A percentile compares a stretch with the other conserved stretches of the same genome.
Evolutionary conservation across 2,797 vertebrate species (phyloP).

Genomic region (Crenichthys baileyi): DNA sequence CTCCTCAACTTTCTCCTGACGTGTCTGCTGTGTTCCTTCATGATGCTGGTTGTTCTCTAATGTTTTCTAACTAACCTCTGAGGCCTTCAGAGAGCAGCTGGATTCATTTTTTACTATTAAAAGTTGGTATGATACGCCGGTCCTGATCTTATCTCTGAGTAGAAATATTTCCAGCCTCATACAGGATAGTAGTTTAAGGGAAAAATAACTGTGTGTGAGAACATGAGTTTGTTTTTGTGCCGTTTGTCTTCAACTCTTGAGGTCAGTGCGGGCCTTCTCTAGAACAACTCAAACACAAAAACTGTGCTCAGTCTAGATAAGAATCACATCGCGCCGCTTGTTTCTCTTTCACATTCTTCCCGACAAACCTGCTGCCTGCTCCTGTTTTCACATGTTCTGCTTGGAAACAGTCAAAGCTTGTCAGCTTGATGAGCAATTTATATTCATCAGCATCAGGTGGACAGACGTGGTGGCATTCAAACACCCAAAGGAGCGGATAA

Average conservation of each 20-base stretch:
- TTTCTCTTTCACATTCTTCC: constrained; percentile 57
- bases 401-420: neutral
- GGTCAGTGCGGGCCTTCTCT: constrained; percentile 34
- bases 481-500: neutral
- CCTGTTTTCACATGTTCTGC: neutral
- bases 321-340: constrained; percentile 49
- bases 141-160: neutral
- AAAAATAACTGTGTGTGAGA: neutral
- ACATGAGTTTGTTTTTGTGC: neutral
- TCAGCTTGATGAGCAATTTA: neutral
- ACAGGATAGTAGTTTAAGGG: neutral
- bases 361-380: constrained; percentile 15
- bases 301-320: constrained; percentile 30
- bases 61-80: too few species aligned
- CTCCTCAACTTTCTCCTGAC: too few species aligned
- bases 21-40: too few species aligned
- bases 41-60: too few species aligned
- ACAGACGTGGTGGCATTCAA: neutral
- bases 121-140: neutral
- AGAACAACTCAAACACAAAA: constrained; percentile 19
- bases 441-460: neutral
- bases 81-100: too few species aligned
- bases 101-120: too few species aligned
- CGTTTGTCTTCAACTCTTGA: constrained; percentile 22
- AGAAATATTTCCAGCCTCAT: neutral